These are phyloP conservation scores for Lepidocyrtinus sp. DNA, from an alignment of 2,888 invertebrate species.

Conservation along the genomic window DNA sequence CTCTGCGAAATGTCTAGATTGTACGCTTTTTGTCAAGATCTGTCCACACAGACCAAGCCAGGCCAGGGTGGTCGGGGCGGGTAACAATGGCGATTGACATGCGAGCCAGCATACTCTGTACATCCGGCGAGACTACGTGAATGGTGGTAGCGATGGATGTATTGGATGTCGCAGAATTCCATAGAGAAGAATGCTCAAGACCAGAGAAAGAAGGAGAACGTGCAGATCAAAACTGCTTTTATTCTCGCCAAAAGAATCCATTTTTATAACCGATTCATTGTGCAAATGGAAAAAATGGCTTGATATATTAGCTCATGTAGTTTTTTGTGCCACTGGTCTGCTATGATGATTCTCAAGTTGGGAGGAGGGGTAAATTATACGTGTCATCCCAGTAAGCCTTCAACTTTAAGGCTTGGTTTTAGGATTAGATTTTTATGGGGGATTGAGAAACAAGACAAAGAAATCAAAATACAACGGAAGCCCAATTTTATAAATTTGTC, in stretches of 20 bases:
- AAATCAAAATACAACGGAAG: too few species aligned
- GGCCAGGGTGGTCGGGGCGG: background rate
- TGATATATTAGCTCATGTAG: background rate
- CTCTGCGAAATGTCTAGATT: background rate
- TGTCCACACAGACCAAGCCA: background rate
- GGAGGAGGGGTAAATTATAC: too few species aligned
- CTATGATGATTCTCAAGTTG: background rate
- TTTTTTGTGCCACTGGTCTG: background rate
- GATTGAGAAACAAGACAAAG: too few species aligned
- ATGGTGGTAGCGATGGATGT: background rate
- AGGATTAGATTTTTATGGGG: background rate
- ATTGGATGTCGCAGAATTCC: background rate
- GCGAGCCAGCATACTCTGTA: too few species aligned
- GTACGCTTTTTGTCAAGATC: too few species aligned
- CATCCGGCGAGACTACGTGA: constrained; percentile 5
- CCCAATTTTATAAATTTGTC: too few species aligned
- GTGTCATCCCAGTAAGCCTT: too few species aligned
- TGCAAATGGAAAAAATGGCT: background rate
- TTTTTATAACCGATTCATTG: background rate
- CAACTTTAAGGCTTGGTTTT: too few species aligned
- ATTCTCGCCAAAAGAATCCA: constrained; percentile 2
- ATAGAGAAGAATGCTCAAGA: background rate
- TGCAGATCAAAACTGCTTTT: background rate
- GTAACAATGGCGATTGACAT: background rate
- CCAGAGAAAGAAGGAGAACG: background rate